Evolutionary conservation across 53 echinoderm and acorn worm genomes (phyloP).

Genomic region (Paracentrotus lividus): DNA sequence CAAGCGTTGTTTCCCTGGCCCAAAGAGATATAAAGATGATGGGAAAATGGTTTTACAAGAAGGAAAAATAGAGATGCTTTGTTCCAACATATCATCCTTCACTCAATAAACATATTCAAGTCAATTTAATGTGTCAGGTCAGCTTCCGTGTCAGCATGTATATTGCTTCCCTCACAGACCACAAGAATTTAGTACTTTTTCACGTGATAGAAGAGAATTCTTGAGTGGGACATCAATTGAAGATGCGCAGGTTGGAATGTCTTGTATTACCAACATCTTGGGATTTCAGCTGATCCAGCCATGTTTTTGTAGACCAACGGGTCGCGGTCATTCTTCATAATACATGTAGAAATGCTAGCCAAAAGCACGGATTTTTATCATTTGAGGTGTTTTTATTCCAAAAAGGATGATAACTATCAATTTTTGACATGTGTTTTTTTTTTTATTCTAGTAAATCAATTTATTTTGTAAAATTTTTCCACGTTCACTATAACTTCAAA

Average conservation of each 20-base stretch:
- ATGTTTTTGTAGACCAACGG: slow-evolving; percentile 32
- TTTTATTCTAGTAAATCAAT: no score
- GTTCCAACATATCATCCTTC: slow-evolving; percentile 10
- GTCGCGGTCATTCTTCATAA: neutral
- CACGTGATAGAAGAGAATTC: slow-evolving; percentile 27
- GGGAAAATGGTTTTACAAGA: neutral
- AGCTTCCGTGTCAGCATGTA: slow-evolving; percentile 14
- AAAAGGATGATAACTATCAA: no score
- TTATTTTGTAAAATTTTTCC: neutral
- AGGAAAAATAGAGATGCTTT: slow-evolving; percentile 1
- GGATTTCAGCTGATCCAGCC: neutral
- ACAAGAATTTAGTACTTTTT: slow-evolving; percentile 42
- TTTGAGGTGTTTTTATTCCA: no score
- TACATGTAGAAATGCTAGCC: neutral
- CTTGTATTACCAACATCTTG: slow-evolving; percentile 1
- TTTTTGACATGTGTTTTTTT: no score
- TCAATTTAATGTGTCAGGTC: slow-evolving; percentile 52
- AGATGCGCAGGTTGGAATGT: slow-evolving; percentile 14
- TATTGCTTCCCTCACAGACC: slow-evolving; percentile 39
- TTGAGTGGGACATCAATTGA: neutral
- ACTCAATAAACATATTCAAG: slow-evolving; percentile 35
- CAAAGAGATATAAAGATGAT: neutral
- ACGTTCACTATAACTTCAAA: neutral
- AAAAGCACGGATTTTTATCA: neutral
- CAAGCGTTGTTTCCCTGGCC: neutral